These are phyloP conservation scores for Martes martes DNA, from an alignment of 2,113 vertebrate genomes.

Conservation along the genomic window DNA sequence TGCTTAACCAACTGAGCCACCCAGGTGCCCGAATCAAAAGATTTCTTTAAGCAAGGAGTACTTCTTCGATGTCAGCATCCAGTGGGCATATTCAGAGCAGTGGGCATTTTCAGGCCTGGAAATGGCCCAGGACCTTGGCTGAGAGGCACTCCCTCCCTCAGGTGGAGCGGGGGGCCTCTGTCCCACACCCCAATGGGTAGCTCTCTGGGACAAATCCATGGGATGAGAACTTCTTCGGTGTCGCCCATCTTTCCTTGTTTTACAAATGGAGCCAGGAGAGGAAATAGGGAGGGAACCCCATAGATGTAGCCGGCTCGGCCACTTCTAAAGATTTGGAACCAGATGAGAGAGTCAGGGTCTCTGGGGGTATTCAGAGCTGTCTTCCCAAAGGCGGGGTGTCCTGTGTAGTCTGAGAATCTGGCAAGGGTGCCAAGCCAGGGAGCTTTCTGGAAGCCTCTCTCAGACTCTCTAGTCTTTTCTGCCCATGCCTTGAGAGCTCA, in stretches of 20 bases:
- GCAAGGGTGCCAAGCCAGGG: background rate
- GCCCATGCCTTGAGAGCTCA: background rate
- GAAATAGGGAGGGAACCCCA: fast-evolving
- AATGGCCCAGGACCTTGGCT: background rate
- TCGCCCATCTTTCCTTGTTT: background rate
- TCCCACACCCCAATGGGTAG: background rate
- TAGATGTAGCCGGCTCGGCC: fast-evolving
- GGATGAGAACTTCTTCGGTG: background rate
- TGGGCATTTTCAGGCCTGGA: background rate
- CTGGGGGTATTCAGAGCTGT: background rate
- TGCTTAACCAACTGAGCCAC: too few relatives aligned
- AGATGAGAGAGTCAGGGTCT: background rate
- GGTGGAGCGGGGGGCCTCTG: background rate
- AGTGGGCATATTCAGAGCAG: too few relatives aligned
- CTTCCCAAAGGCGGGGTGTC: background rate
- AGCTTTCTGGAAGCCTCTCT: too few relatives aligned
- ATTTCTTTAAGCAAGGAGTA: background rate
- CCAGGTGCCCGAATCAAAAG: background rate
- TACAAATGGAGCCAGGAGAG: background rate
- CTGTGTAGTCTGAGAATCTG: background rate
- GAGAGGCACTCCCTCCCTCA: background rate
- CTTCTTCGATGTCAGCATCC: background rate
- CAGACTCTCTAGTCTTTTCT: background rate
- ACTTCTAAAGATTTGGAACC: background rate
- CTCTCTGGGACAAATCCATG: background rate